phyloP scores from a whole-genome alignment of 1,140 invertebrate species.

The Belonocnema kinseyi region DNA sequence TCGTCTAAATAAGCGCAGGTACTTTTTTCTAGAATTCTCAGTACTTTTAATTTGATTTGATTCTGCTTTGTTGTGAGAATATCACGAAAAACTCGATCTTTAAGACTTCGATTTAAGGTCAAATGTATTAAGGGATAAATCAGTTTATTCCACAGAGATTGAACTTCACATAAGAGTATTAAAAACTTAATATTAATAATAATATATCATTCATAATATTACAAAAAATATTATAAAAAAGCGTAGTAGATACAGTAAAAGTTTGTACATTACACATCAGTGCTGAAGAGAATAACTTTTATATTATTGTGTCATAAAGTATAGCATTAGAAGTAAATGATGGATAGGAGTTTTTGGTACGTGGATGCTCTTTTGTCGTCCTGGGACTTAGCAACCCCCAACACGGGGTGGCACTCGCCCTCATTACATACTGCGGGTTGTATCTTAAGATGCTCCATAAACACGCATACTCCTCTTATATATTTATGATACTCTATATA shows the following conservation, averaged over 20 bases:
- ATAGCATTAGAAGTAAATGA: conserved; percentile 45
- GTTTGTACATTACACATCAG: background rate
- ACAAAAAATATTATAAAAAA: too few species aligned
- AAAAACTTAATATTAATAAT: too few species aligned
- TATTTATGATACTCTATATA: conserved; percentile 32
- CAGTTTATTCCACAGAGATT: too few species aligned
- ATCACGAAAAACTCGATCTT: conserved; percentile 10
- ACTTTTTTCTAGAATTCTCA: conserved; percentile 36
- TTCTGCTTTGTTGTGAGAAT: conserved; percentile 41
- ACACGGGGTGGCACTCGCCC: conserved; percentile 56
- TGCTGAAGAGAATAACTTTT: conserved; percentile 18
- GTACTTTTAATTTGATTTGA: conserved; percentile 46
- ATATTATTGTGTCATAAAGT: conserved; percentile 32
- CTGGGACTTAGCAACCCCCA: conserved; percentile 52
- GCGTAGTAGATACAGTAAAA: too few species aligned
- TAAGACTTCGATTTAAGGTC: too few species aligned
- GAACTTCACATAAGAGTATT: too few species aligned
- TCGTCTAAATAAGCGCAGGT: conserved; percentile 25
- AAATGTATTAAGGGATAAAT: too few species aligned
- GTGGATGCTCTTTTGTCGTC: conserved; percentile 39
- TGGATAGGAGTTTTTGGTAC: conserved; percentile 57
- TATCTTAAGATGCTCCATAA: conserved; percentile 42
- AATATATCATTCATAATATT: too few species aligned
- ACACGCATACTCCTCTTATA: conserved; percentile 27
- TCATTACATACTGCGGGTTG: conserved; percentile 46